Evolutionary conservation across 2,888 invertebrate species (phyloP), one percentile per base, ranked within the genome.

Genomic region (Argyresthia goedartella): DNA sequence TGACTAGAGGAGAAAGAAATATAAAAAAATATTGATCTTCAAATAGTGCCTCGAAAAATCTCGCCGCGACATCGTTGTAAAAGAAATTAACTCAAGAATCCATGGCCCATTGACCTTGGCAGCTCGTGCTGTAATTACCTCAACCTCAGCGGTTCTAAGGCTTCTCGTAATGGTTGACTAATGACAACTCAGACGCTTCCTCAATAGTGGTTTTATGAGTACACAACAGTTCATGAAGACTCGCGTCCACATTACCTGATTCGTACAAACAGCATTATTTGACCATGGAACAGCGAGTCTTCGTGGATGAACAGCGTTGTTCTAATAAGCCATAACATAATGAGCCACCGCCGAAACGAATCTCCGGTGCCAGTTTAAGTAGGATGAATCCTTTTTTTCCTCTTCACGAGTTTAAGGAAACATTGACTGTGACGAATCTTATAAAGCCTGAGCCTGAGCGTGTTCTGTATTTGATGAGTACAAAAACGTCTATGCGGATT

Each of bases 151-250:
- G 25, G 25, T 25, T 25, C 25, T 66, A 47, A 53, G 53, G 50
- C 45, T 49, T 53, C 44, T 35, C 13, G 46, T 73, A 73, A 76
- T 76, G 59, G 67, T 55, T 59, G 66, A 64, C 66, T 78, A 79
- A 78, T 76, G 71, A 69, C 68, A 62, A 63, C 65, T 59, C 33
- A 33, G 16, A 1, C 10, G n/a, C n/a, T 25, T 33, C 11, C 15
- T 9, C 25, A 25, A 25, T 25, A 25, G 25, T 25, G 3, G 25
- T 25, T 25, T 25, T 25, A 25, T 25, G 25, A 25, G 25, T 25
- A 25, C 25, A 25, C 25, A 2, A 25, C 25, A 25, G 25, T 25
- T 25, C 25, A 25, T 25, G 25, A 25, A 25, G 25, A 25, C 25
- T 25, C 25, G 25, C 25, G 25, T 25, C 25, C 25, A 25, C 25